A percentile compares a stretch with the other conserved stretches of the same genome.
phyloP scores from a whole-genome alignment of 1,140 invertebrate species.

The Chrysopa pallens region DNA sequence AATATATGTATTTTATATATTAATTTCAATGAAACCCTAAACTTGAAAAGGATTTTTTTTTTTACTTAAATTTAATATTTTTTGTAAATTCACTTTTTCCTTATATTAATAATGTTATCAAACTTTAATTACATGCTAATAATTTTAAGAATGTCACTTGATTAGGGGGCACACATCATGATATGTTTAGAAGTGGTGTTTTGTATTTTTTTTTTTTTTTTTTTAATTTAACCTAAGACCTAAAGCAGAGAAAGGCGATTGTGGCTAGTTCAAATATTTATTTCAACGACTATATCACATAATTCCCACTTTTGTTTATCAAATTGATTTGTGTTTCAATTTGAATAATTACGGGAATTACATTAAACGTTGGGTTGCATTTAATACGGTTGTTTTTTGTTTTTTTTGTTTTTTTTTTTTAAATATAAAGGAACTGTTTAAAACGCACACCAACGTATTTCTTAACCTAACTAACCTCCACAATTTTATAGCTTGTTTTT shows the following conservation, averaged over 20 bases:
- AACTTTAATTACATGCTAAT: constrained; percentile 22
- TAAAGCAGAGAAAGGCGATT: constrained; percentile 26
- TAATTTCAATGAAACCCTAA: not conserved
- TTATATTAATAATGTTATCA: constrained; percentile 19
- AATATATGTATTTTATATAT: not conserved
- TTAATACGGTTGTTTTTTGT: too few species aligned
- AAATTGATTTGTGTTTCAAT: not conserved
- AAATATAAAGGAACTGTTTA: too few species aligned
- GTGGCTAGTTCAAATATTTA: constrained; percentile 19
- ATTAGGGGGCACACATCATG: constrained; percentile 28
- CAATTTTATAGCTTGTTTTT: constrained; percentile 14
- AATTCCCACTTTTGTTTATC: constrained; percentile 3
- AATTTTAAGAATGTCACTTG: constrained; percentile 27
- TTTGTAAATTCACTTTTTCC: constrained; percentile 20
- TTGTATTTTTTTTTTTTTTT: constrained; percentile 8
- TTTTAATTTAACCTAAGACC: constrained; percentile 16
- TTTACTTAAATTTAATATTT: constrained; percentile 1
- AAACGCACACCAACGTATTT: too few species aligned
- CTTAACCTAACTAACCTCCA: constrained; percentile 8
- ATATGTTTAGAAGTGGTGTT: constrained; percentile 29
- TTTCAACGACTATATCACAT: constrained; percentile 19
- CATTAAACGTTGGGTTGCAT: not conserved
- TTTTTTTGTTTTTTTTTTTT: too few species aligned
- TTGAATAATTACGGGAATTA: not conserved
- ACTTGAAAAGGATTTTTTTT: not conserved